Conservation (phyloP, 2,113 vertebrate genomes). For the Scartelaos histophorus region DNA sequence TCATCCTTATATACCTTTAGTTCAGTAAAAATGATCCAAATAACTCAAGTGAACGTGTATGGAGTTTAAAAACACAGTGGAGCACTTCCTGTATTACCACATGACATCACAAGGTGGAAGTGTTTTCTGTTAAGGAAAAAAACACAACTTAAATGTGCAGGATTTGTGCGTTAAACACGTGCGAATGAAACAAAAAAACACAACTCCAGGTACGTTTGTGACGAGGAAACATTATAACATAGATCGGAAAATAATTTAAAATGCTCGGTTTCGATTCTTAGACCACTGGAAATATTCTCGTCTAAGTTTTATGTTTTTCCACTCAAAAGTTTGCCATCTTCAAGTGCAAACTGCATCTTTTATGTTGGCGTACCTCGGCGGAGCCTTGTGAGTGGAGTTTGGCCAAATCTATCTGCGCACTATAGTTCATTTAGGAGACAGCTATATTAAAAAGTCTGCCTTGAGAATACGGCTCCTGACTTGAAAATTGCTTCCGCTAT, state of each 20-base stretch:
- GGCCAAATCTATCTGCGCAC: neutral
- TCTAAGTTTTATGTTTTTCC: neutral
- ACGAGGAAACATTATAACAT: too few relatives aligned
- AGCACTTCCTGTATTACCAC: too few relatives aligned
- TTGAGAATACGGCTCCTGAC: slow-evolving; percentile 18
- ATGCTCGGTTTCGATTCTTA: neutral
- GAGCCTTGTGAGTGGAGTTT: neutral
- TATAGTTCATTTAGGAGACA: slow-evolving; percentile 20
- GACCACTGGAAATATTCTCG: neutral
- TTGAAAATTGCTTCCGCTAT: slow-evolving; percentile 10
- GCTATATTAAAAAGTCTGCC: slow-evolving; percentile 28
- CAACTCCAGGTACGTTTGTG: too few relatives aligned
- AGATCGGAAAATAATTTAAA: neutral
- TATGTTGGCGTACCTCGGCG: neutral
- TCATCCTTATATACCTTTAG: too few relatives aligned
- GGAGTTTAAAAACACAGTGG: too few relatives aligned
- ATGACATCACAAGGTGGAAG: too few relatives aligned
- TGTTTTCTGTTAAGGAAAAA: too few relatives aligned
- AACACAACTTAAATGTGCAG: too few relatives aligned
- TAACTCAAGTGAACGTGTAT: too few relatives aligned
- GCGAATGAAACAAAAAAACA: too few relatives aligned
- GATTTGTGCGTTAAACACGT: too few relatives aligned
- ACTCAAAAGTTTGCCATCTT: neutral
- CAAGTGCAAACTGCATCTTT: neutral
- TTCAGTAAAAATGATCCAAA: too few relatives aligned